These are phyloP conservation scores for Mastomys coucha DNA, from an alignment of 2,113 vertebrate species.

Conservation along the genomic window DNA sequence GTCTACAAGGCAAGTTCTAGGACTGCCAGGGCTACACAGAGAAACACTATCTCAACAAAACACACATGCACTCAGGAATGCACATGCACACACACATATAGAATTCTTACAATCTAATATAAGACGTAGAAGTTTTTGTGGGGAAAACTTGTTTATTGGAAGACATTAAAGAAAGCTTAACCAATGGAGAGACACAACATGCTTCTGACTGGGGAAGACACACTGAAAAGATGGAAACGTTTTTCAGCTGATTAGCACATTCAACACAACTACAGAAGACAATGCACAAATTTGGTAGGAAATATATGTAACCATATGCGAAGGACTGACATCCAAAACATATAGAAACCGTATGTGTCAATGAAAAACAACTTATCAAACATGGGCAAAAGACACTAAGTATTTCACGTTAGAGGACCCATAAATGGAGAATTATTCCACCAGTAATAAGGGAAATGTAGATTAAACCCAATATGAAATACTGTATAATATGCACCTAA, in stretches of 20 bases:
- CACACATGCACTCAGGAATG: no score
- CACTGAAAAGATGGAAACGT: constrained; percentile 21
- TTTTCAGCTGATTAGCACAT: constrained; percentile 44
- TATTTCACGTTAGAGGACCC: constrained; percentile 53
- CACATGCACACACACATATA: neutral
- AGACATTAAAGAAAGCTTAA: constrained; percentile 46
- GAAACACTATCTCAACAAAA: neutral
- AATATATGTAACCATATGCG: constrained; percentile 6
- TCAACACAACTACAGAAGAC: constrained; percentile 52
- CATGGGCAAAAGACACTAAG: constrained; percentile 33
- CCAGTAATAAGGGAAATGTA: constrained; percentile 24
- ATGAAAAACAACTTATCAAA: constrained; percentile 36
- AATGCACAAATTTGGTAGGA: constrained; percentile 36
- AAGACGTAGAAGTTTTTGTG: constrained; percentile 56
- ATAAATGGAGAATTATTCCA: constrained; percentile 1
- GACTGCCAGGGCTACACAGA: neutral
- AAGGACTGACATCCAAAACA: constrained; percentile 25
- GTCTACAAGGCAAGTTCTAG: neutral
- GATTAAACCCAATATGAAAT: neutral
- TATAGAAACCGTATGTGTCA: constrained; percentile 30
- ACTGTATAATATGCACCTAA: neutral
- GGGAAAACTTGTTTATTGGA: constrained; percentile 69
- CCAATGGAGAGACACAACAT: constrained; percentile 32
- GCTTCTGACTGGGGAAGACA: constrained; percentile 49
- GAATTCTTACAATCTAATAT: constrained; percentile 29